Conservation (phyloP, 1,140 invertebrate genomes). For the Diuraphis noxia region DNA sequence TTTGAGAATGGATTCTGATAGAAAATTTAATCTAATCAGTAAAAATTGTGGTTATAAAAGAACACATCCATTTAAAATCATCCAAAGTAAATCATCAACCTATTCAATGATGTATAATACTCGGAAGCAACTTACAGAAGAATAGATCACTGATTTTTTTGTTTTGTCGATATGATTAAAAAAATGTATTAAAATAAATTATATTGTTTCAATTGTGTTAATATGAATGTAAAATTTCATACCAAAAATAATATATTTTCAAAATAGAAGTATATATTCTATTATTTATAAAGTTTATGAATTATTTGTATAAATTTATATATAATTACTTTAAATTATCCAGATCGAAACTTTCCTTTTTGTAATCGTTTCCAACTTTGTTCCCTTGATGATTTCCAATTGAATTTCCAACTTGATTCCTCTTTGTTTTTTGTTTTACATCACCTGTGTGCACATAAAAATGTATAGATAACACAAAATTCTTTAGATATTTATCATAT, state of each 20-base stretch:
- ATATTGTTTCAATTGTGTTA: not conserved
- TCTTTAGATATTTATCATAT: not conserved
- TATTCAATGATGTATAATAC: no score
- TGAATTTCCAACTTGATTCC: slow-evolving; percentile 28
- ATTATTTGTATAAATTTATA: not conserved
- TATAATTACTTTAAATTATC: slow-evolving; percentile 41
- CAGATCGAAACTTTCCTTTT: slow-evolving; percentile 38
- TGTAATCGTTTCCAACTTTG: slow-evolving; percentile 31
- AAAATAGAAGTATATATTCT: not conserved
- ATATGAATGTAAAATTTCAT: not conserved
- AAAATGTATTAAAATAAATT: no score
- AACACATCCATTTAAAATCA: no score
- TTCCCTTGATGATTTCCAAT: slow-evolving; percentile 44
- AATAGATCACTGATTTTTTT: not conserved
- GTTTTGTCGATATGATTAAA: no score
- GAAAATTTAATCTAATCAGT: not conserved
- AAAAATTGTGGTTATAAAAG: not conserved
- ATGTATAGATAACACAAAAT: not conserved
- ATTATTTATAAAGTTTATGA: not conserved
- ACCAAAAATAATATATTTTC: not conserved
- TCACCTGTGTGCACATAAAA: not conserved
- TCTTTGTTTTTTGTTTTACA: slow-evolving; percentile 33
- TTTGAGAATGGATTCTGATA: not conserved
- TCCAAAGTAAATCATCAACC: no score
- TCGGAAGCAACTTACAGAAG: not conserved